Evolutionary conservation across 2,797 vertebrate species (phyloP), one percentile per base, ranked within the genome.

Genomic region (Enoplosus armatus): DNA sequence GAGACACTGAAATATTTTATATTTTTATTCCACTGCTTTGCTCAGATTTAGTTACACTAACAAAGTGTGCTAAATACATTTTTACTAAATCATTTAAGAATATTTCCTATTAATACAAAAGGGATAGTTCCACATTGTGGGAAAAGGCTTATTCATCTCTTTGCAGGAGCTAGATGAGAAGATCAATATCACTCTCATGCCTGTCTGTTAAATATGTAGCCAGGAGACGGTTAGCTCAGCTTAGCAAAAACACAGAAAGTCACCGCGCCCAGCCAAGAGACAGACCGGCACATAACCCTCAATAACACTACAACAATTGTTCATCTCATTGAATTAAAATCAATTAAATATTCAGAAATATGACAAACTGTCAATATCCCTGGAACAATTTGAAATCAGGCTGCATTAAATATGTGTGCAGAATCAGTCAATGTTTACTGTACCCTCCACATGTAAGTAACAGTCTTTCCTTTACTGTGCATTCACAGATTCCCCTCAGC

Each of bases 401-500:
- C 22, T 27, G 54, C 47, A 77, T 64, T 37, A 53, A 24, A 62
- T 66, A 60, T 60, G 22, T 45, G 27, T n/a, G 37, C 9, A 80
- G 51, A 75, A 77, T 35, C 58, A 50, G 54, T 54, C 66, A 33
- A 2, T 58, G 73, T 82, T 79, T 63, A 68, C 71, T 43, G 6
- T 37, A 53, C 33, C 53, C 64, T 85, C 54, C 24, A 56, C 24
- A 65, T 66, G 9, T 29, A 76, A 70, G 67, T 48, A 65, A 53
- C 43, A 37, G 43, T 50, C 54, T 80, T 71, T 78, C 31, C 60
- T 62, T 80, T 80, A 31, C 62, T 68, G 68, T 75, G 59, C 56
- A 78, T 72, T 67, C 33, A 80, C 73, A 75, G 61, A 74, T 73
- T 90, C 59, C 22, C 39, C 80, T 76, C 85, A 70, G 63, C 67